Evolutionary conservation across 1,140 invertebrate species (phyloP).

Genomic region (Tetramorium parvispinum): DNA sequence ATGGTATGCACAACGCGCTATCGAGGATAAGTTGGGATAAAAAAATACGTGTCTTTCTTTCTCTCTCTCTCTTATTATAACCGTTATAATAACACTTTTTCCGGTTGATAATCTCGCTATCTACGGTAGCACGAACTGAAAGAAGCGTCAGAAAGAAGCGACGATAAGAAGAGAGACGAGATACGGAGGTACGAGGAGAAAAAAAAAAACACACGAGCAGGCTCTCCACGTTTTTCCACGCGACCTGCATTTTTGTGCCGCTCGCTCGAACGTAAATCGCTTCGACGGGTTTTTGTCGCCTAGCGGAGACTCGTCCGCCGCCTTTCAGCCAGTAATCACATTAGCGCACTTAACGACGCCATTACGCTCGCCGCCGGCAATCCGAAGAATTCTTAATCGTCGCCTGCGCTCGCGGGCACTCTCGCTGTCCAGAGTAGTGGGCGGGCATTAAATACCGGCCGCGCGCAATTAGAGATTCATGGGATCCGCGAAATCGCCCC

Average conservation of each 20-base stretch:
- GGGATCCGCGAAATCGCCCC: slow-evolving; percentile 32
- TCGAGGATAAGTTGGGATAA: neutral
- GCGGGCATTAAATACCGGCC: slow-evolving; percentile 67
- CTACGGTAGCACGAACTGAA: neutral
- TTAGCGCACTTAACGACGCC: slow-evolving; percentile 74
- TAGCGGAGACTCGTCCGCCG: slow-evolving; percentile 55
- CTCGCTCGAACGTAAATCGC: slow-evolving; percentile 58
- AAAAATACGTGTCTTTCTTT: neutral
- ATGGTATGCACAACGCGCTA: neutral
- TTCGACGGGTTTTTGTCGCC: slow-evolving; percentile 62
- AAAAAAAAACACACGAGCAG: neutral
- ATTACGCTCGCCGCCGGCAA: slow-evolving; percentile 66
- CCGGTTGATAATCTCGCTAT: neutral
- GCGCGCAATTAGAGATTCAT: slow-evolving; percentile 70
- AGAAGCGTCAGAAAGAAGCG: neutral
- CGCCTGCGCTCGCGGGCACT: slow-evolving; percentile 43
- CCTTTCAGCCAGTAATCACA: slow-evolving; percentile 74
- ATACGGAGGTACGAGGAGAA: neutral
- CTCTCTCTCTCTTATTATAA: no score
- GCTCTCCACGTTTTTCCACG: neutral
- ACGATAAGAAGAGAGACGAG: slow-evolving; percentile 33
- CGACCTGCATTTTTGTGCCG: slow-evolving; percentile 19
- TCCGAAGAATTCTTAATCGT: slow-evolving; percentile 72
- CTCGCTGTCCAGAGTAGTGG: neutral
- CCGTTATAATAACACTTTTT: neutral